Conservation (phyloP, 2,888 invertebrate species). For the Drosophila merina region DNA sequence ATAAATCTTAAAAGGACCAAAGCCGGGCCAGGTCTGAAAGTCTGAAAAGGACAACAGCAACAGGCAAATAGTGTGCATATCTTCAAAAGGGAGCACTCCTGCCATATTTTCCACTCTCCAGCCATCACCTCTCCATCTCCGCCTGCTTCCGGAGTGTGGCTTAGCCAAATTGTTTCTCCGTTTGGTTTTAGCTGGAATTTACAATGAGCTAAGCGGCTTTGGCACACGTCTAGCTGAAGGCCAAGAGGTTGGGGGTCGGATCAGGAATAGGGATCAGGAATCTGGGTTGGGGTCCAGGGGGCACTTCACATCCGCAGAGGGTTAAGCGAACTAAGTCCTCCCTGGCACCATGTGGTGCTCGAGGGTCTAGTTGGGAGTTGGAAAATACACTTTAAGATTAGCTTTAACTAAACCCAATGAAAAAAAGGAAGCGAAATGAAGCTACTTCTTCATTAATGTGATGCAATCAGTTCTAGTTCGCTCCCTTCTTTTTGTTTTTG, state of each 20-base stretch:
- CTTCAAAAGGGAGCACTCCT: constrained; percentile 37
- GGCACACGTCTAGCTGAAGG: constrained; percentile 31
- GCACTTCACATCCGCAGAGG: constrained; percentile 20
- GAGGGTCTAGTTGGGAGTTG: neutral
- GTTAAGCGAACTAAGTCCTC: constrained; percentile 50
- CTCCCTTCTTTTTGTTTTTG: constrained; percentile 11
- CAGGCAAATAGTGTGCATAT: constrained; percentile 60
- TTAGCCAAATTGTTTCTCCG: constrained; percentile 60
- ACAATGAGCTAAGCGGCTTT: constrained; percentile 71
- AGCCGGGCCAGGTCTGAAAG: neutral
- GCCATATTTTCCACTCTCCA: neutral
- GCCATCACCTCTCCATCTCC: neutral
- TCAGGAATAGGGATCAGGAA: neutral
- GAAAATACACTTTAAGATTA: neutral
- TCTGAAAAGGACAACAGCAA: constrained; percentile 54
- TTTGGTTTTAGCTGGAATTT: constrained; percentile 60
- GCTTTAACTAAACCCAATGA: neutral
- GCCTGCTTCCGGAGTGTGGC: constrained; percentile 1
- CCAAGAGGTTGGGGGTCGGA: no score
- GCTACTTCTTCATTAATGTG: neutral
- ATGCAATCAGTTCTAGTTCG: neutral
- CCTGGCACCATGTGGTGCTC: constrained; percentile 32
- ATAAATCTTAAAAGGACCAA: constrained; percentile 59
- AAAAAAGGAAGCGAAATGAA: neutral
- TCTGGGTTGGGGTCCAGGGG: constrained; percentile 10